Conservation (phyloP, 2,888 invertebrate species). For the Pardosa pseudoannulata region DNA sequence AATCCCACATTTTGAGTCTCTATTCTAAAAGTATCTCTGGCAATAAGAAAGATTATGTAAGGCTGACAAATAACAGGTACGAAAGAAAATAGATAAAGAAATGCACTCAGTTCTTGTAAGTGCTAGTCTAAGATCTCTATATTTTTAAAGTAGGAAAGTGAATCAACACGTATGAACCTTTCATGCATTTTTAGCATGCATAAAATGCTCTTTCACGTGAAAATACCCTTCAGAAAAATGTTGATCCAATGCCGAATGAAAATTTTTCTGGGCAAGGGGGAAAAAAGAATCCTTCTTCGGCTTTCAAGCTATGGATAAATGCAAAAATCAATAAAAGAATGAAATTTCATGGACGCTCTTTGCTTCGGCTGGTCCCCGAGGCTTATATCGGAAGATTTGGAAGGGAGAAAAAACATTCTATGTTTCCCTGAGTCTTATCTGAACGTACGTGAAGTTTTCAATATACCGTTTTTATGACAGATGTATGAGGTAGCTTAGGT, state of each 20-base stretch:
- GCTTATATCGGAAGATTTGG: conserved; percentile 1
- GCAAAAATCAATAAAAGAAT: conserved; percentile 8
- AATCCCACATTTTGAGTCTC: too few relatives aligned
- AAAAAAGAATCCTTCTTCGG: neutral
- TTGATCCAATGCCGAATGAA: conserved; percentile 8
- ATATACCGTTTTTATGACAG: conserved; percentile 7
- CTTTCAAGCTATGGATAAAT: neutral
- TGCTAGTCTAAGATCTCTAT: neutral
- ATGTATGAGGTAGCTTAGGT: conserved; percentile 6
- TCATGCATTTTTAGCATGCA: neutral
- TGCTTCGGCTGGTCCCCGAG: neutral
- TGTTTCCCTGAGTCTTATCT: neutral
- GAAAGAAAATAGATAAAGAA: too few relatives aligned
- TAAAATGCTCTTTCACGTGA: neutral
- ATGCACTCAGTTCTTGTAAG: too few relatives aligned
- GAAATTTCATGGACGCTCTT: neutral
- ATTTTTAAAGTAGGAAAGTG: neutral
- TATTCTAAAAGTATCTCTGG: too few relatives aligned
- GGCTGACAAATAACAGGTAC: too few relatives aligned
- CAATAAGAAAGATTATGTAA: too few relatives aligned
- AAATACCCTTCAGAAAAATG: neutral
- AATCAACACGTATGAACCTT: neutral
- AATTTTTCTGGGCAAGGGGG: neutral
- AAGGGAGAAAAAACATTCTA: neutral
- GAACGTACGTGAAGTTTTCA: conserved; percentile 12